phyloP scores from a whole-genome alignment of 2,797 vertebrate genomes.

The Hapalemur alaotrensis region DNA sequence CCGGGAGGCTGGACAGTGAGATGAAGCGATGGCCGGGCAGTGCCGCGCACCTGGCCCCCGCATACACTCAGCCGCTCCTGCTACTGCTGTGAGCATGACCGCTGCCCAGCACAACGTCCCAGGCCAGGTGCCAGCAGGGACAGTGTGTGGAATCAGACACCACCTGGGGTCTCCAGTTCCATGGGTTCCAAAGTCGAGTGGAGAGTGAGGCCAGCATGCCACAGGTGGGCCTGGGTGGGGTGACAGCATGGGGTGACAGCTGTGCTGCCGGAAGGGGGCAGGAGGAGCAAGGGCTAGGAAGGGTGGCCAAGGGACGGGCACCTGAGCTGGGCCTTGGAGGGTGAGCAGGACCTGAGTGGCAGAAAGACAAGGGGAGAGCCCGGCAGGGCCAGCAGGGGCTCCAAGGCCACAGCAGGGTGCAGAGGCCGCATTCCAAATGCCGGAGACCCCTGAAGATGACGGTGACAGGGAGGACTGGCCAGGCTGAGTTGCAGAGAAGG shows the following conservation, averaged over 20 bases:
- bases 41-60: rapidly evolving
- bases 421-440: background rate
- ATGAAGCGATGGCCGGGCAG: background rate
- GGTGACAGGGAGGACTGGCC: background rate
- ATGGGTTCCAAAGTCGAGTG: rapidly evolving
- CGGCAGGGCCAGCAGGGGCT: background rate
- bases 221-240: background rate
- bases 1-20: background rate
- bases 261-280: too few relatives aligned
- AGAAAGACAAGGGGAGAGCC: background rate
- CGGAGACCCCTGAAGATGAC: background rate
- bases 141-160: rapidly evolving
- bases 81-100: rapidly evolving
- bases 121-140: background rate
- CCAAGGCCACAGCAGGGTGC: background rate
- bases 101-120: rapidly evolving
- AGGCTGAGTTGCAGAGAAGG: background rate
- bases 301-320: background rate
- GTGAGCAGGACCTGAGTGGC: background rate
- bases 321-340: background rate
- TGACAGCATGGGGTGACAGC: background rate
- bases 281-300: background rate
- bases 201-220: rapidly evolving
- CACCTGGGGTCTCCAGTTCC: background rate
- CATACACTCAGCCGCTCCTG: background rate